phyloP scores from a whole-genome alignment of 1,140 invertebrate species.

The Dreissena rostriformis region DNA sequence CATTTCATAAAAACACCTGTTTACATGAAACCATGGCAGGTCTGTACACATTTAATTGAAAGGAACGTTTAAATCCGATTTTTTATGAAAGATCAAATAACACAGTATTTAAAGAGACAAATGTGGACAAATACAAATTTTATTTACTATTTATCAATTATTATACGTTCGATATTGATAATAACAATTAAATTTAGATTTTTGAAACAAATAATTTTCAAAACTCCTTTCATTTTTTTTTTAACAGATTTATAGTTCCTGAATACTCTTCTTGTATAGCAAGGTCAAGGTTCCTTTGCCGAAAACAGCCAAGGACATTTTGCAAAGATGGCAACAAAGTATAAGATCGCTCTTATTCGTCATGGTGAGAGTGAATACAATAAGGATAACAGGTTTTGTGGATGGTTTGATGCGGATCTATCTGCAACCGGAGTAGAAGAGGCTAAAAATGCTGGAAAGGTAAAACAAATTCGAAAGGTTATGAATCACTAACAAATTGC shows the following conservation, averaged over 20 bases:
- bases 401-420: conserved; percentile 86
- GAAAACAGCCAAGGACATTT: conserved; percentile 10
- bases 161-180: too few relatives aligned
- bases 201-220: too few relatives aligned
- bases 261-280: background rate
- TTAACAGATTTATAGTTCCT: background rate
- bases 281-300: conserved; percentile 35
- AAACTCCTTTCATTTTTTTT: background rate
- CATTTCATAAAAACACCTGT: background rate
- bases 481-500: too few relatives aligned
- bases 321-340: conserved; percentile 64
- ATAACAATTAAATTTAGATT: too few relatives aligned
- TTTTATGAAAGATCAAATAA: background rate
- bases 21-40: conserved; percentile 48
- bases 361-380: conserved; percentile 99
- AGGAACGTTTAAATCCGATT: background rate
- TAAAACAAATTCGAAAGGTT: too few relatives aligned
- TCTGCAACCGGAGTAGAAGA: conserved; percentile 88
- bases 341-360: conserved; percentile 92
- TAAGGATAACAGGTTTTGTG: conserved; percentile 95
- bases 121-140: too few relatives aligned
- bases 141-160: too few relatives aligned
- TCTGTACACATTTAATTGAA: conserved; percentile 46
- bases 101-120: too few relatives aligned
- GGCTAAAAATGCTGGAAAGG: conserved; percentile 84